phyloP scores from a whole-genome alignment of 2,888 invertebrate species.

The Nephrotoma guestfalica region DNA sequence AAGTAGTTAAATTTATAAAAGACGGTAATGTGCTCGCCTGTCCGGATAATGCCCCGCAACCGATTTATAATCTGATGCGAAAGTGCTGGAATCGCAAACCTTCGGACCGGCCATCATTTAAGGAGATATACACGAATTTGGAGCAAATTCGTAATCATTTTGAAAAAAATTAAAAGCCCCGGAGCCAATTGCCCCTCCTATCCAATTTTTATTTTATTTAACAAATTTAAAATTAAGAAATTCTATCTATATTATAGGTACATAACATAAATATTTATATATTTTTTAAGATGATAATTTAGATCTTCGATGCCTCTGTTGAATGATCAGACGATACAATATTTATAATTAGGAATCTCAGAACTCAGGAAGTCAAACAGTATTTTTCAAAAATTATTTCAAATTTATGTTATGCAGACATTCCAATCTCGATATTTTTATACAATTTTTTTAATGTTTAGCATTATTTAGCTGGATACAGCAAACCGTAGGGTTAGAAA shows the following conservation, averaged over 20 bases:
- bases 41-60: conserved; percentile 78
- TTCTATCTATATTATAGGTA: neutral
- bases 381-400: neutral
- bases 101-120: conserved; percentile 71
- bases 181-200: neutral
- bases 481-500: neutral
- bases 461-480: neutral
- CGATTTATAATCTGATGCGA: conserved; percentile 84
- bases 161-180: neutral
- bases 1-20: conserved; percentile 87
- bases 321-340: neutral
- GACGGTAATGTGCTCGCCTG: conserved; percentile 82
- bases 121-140: conserved; percentile 62
- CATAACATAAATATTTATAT: neutral
- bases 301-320: neutral
- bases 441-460: neutral
- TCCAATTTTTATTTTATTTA: neutral
- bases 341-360: neutral
- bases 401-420: neutral
- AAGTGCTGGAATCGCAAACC: conserved; percentile 87
- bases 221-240: neutral
- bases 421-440: neutral
- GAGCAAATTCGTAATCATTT: conserved; percentile 39
- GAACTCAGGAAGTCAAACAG: neutral
- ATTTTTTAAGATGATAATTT: neutral